Evolutionary conservation across 1,140 invertebrate genomes (phyloP).

Genomic region (Alviniconcha marisindica): DNA sequence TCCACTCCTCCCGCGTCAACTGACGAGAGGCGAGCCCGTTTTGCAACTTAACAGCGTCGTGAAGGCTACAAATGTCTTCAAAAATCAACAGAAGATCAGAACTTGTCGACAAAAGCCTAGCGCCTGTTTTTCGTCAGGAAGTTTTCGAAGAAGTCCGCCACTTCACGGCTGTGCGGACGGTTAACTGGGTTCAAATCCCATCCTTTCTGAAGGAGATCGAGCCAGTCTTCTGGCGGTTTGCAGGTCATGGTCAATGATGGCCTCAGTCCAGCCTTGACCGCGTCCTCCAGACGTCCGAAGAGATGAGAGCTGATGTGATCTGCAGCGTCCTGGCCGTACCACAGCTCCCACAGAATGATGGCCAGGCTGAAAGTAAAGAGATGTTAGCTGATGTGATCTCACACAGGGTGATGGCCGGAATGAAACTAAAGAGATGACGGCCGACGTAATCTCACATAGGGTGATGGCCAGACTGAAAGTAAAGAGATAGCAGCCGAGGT

Average conservation of each 20-base stretch:
- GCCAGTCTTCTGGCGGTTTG: slow-evolving; percentile 49
- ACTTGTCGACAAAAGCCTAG: background rate
- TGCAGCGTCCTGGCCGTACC: slow-evolving; percentile 66
- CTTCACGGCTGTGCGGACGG: slow-evolving; percentile 41
- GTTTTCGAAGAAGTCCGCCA: slow-evolving; percentile 39
- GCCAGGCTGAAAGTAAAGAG: slow-evolving; percentile 41
- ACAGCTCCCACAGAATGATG: slow-evolving; percentile 70
- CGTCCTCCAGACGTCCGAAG: slow-evolving; percentile 44
- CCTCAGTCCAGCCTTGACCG: slow-evolving; percentile 50
- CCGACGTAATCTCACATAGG: background rate
- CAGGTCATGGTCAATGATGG: slow-evolving; percentile 47
- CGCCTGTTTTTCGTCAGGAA: slow-evolving; percentile 16
- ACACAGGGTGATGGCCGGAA: background rate
- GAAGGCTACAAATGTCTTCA: too few species aligned
- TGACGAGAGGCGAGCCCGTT: too few species aligned
- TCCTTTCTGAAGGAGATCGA: slow-evolving; percentile 42
- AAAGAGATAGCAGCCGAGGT: too few species aligned
- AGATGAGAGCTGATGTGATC: slow-evolving; percentile 52
- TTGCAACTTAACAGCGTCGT: too few species aligned
- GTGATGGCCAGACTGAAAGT: background rate
- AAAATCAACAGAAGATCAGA: background rate
- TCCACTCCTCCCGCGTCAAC: too few species aligned
- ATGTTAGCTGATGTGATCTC: background rate
- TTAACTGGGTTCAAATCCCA: slow-evolving; percentile 48
- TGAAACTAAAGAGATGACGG: background rate